phyloP scores from a whole-genome alignment of 2,113 vertebrate species.

The Seriola rivoliana region DNA sequence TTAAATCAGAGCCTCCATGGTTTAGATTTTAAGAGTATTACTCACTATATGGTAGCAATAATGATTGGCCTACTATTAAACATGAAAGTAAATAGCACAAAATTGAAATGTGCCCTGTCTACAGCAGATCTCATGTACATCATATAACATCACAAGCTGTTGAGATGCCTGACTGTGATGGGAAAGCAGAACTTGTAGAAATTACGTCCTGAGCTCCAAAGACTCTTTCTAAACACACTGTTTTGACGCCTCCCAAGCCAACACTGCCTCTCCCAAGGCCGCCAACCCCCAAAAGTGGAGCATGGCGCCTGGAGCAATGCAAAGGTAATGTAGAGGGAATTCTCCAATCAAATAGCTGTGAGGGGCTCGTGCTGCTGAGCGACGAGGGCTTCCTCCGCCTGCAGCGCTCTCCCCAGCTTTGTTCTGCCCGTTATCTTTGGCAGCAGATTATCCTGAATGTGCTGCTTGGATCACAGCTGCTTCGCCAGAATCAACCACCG shows the following conservation, averaged over 20 bases:
- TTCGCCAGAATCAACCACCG: constrained; percentile 66
- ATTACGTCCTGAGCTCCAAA: constrained; percentile 28
- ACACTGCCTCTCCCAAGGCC: constrained; percentile 22
- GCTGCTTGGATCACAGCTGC: constrained; percentile 70
- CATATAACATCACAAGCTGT: not conserved
- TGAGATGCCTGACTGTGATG: constrained; percentile 10
- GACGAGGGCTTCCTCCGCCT: constrained; percentile 62
- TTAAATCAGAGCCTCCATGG: not conserved
- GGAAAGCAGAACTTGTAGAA: constrained; percentile 37
- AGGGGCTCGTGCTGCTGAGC: constrained; percentile 49
- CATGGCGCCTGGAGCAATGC: constrained; percentile 57
- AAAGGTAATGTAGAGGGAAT: constrained; percentile 69
- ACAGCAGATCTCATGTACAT: not conserved
- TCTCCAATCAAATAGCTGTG: constrained; percentile 69
- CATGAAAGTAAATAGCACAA: constrained; percentile 19
- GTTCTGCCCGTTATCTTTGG: constrained; percentile 79
- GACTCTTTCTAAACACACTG: constrained; percentile 42
- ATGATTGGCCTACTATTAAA: not conserved
- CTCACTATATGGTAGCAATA: not conserved
- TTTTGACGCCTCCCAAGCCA: constrained; percentile 29
- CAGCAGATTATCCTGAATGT: constrained; percentile 76
- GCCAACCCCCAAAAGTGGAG: constrained; percentile 50
- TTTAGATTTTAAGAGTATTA: no score
- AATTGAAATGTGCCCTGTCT: not conserved
- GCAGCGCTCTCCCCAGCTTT: constrained; percentile 65